These are phyloP conservation scores for Mus spretus DNA, from an alignment of 2,797 vertebrate genomes.

Conservation along the genomic window DNA sequence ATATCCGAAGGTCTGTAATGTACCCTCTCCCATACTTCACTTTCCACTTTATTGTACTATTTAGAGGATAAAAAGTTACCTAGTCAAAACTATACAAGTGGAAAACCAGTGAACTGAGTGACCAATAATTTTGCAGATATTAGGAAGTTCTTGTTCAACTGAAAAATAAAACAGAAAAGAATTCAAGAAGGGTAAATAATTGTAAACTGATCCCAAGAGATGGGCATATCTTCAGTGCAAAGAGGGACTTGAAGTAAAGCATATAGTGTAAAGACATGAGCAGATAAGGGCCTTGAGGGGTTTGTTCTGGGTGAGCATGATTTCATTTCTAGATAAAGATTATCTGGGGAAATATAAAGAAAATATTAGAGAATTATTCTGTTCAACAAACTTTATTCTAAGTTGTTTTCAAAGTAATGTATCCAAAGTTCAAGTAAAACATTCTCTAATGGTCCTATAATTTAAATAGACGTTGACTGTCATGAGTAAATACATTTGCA, in stretches of 20 bases:
- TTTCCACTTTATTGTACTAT: conserved; percentile 13
- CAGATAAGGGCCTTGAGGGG: neutral
- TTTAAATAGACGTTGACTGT: neutral
- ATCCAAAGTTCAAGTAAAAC: neutral
- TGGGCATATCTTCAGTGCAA: neutral
- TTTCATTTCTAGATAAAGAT: neutral
- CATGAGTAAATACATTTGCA: neutral
- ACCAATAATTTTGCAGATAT: conserved; percentile 8
- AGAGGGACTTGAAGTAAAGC: neutral
- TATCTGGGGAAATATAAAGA: neutral
- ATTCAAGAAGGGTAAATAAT: neutral
- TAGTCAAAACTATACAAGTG: conserved; percentile 44
- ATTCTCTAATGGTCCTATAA: neutral
- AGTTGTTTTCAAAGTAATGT: conserved; percentile 34
- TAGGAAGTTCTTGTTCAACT: conserved; percentile 45
- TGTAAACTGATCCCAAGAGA: conserved; percentile 15
- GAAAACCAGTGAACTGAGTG: neutral
- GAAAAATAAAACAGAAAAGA: conserved; percentile 48
- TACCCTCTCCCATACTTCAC: conserved; percentile 16
- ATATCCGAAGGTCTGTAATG: neutral
- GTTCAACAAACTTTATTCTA: conserved; percentile 8
- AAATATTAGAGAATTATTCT: conserved; percentile 13
- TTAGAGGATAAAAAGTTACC: conserved; percentile 24
- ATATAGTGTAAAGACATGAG: neutral
- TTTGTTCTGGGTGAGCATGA: neutral